Evolutionary conservation across 2,113 vertebrate species (phyloP).

Genomic region (Albula glossodonta): DNA sequence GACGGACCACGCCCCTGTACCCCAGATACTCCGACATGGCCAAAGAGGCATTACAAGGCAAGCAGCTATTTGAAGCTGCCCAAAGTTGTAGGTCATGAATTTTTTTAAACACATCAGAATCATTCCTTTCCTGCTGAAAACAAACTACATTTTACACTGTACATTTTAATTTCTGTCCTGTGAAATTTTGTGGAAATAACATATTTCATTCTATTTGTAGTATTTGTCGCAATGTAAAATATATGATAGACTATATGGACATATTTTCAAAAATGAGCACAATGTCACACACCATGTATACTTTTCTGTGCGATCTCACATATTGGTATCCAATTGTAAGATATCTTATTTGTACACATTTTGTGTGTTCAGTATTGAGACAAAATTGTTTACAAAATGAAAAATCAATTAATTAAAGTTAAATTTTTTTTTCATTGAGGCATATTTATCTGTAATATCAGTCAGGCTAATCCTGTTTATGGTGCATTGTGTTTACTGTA

Average conservation of each 20-base stretch:
- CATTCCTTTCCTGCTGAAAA: background rate
- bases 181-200: constrained; percentile 3
- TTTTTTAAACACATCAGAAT: background rate
- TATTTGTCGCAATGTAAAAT: background rate
- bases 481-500: background rate
- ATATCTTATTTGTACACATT: background rate
- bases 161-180: background rate
- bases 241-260: background rate
- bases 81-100: background rate
- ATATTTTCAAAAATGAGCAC: background rate
- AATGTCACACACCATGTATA: background rate
- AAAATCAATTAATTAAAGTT: background rate
- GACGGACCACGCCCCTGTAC: background rate
- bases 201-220: background rate
- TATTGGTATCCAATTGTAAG: background rate
- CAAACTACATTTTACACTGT: background rate
- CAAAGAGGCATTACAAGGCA: background rate
- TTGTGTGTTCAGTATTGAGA: background rate
- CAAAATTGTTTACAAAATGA: no score
- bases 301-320: background rate
- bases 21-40: background rate
- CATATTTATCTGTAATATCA: background rate
- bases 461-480: background rate
- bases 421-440: background rate
- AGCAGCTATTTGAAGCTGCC: background rate